A percentile compares a stretch with the other conserved stretches of the same genome.
Evolutionary conservation across 2,888 invertebrate species (phyloP).

Genomic region (Acronicta psi): DNA sequence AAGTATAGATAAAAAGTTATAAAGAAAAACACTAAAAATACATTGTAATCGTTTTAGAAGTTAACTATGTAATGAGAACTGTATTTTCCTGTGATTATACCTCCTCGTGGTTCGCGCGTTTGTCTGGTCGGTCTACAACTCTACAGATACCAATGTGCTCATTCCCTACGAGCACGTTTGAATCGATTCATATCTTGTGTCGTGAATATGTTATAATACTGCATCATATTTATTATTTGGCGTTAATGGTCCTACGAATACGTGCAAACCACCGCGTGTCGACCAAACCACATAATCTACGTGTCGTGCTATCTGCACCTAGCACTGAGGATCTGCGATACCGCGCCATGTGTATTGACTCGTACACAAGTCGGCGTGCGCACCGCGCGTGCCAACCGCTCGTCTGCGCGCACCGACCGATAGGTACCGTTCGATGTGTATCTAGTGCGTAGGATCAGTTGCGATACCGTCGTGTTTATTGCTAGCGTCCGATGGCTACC

Average conservation of each 20-base stretch:
- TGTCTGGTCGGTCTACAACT: not conserved
- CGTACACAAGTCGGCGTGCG: not conserved
- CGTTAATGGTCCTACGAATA: not conserved
- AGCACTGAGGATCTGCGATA: conserved; percentile 15
- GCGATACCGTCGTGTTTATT: conserved; percentile 75
- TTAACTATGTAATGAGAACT: too few species aligned
- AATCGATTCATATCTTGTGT: not conserved
- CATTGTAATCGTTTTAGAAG: too few species aligned
- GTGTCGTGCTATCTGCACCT: conserved; percentile 15
- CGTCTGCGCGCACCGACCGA: conserved; percentile 46
- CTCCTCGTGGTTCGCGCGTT: not conserved
- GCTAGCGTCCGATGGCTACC: conserved; percentile 61
- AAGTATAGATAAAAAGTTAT: too few species aligned
- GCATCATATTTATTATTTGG: not conserved
- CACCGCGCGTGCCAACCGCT: conserved; percentile 50
- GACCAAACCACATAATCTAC: conserved; percentile 11
- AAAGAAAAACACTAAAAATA: too few species aligned
- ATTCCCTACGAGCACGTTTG: not conserved
- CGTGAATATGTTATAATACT: not conserved
- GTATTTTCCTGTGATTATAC: not conserved
- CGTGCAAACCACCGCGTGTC: conserved; percentile 19
- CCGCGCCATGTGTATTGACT: conserved; percentile 8
- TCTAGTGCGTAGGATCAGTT: conserved; percentile 79
- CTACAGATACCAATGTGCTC: not conserved
- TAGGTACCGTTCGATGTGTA: conserved; percentile 69